Percentiles rank a stretch among this genome's conserved stretches.
phyloP scores from a whole-genome alignment of 2,113 vertebrate species.

The Gila orcuttii region DNA sequence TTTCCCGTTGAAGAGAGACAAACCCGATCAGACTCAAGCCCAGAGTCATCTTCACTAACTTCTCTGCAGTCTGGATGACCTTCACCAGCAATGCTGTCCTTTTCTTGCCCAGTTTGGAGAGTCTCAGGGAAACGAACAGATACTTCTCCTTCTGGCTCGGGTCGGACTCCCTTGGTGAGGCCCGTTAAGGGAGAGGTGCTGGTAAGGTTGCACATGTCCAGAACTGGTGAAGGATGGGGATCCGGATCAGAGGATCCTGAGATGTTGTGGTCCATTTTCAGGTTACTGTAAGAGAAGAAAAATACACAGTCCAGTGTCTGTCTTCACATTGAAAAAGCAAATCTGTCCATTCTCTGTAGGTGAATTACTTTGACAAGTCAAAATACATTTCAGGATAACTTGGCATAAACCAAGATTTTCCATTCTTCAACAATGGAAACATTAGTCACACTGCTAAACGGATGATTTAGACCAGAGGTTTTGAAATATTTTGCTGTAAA shows the following conservation, averaged over 20 bases:
- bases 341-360: neutral
- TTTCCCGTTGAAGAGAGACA: neutral
- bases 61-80: neutral
- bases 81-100: conserved; percentile 8
- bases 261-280: neutral
- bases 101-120: neutral
- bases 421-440: neutral
- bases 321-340: neutral
- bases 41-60: neutral
- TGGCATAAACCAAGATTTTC: neutral
- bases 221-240: neutral
- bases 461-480: neutral
- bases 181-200: neutral
- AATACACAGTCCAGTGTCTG: neutral
- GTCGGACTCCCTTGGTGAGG: conserved; percentile 44
- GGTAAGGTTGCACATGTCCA: neutral
- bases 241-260: neutral
- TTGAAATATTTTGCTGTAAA: neutral
- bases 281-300: neutral
- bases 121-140: conserved; percentile 40
- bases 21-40: conserved; percentile 6
- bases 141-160: conserved; percentile 62
- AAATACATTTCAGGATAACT: neutral
- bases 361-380: neutral
- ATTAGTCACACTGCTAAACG: neutral